These are phyloP conservation scores for Salticus scenicus DNA, from an alignment of 2,888 invertebrate genomes.

Conservation along the genomic window DNA sequence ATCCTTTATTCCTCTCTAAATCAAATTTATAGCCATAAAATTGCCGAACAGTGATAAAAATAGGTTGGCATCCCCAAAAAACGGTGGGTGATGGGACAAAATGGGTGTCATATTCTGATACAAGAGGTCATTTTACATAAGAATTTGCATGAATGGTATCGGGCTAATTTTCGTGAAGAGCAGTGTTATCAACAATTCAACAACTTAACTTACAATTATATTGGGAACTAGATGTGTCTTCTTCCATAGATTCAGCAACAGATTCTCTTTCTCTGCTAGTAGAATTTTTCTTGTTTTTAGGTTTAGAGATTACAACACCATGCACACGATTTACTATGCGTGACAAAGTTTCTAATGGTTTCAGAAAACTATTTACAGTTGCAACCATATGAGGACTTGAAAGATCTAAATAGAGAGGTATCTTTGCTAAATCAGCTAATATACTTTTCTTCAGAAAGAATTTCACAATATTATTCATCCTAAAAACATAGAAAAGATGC, in stretches of 20 bases:
- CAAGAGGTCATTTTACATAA: too few species aligned
- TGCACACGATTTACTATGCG: conserved; percentile 83
- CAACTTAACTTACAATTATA: conserved; percentile 44
- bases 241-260: conserved; percentile 71
- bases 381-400: conserved; percentile 86
- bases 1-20: too few species aligned
- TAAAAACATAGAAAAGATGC: conserved; percentile 49
- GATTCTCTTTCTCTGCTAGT: conserved; percentile 63
- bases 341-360: conserved; percentile 86
- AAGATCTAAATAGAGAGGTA: conserved; percentile 86
- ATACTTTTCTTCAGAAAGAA: conserved; percentile 85
- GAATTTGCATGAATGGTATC: too few species aligned
- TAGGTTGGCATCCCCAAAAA: too few species aligned
- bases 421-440: conserved; percentile 85
- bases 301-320: conserved; percentile 49
- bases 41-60: too few species aligned
- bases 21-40: too few species aligned
- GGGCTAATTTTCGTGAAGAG: too few species aligned
- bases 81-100: too few species aligned
- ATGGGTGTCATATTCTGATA: too few species aligned
- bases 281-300: conserved; percentile 40
- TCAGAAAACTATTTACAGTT: conserved; percentile 86
- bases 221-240: conserved; percentile 60
- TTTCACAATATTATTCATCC: conserved; percentile 84
- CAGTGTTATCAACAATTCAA: too few species aligned